Evolutionary conservation across 2,797 vertebrate genomes (phyloP).

Genomic region (Chiloscyllium punctatum): DNA sequence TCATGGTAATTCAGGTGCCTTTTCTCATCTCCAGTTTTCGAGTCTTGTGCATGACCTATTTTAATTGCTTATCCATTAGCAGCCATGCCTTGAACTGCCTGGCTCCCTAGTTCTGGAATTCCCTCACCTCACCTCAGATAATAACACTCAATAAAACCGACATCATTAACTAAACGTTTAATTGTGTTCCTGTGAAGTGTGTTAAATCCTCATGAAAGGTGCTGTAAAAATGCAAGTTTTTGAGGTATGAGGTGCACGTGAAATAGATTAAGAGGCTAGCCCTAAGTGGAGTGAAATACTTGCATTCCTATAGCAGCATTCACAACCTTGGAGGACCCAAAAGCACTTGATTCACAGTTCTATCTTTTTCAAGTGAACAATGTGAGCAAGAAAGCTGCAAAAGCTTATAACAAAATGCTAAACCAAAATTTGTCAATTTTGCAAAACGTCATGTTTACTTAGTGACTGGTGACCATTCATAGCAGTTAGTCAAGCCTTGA

Average conservation of each 20-base stretch:
- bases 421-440: not conserved
- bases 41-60: not conserved
- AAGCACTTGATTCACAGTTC: not conserved
- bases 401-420: not conserved
- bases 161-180: not conserved
- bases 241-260: not conserved
- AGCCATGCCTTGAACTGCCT: not conserved
- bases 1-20: no score
- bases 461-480: no score
- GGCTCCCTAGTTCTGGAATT: not conserved
- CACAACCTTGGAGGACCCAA: not conserved
- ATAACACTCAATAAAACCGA: not conserved
- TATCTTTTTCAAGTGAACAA: not conserved
- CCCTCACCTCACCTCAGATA: no score
- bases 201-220: not conserved
- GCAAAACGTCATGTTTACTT: not conserved
- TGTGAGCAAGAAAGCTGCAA: not conserved
- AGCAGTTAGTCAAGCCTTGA: not conserved
- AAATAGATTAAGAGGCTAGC: no score
- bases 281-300: not conserved
- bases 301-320: not conserved
- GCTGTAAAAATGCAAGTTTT: not conserved
- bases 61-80: not conserved
- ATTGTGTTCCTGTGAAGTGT: not conserved
- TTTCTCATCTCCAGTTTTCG: not conserved